Conservation (phyloP, 1,140 invertebrate genomes). For the Steinernema khuongi region DNA sequence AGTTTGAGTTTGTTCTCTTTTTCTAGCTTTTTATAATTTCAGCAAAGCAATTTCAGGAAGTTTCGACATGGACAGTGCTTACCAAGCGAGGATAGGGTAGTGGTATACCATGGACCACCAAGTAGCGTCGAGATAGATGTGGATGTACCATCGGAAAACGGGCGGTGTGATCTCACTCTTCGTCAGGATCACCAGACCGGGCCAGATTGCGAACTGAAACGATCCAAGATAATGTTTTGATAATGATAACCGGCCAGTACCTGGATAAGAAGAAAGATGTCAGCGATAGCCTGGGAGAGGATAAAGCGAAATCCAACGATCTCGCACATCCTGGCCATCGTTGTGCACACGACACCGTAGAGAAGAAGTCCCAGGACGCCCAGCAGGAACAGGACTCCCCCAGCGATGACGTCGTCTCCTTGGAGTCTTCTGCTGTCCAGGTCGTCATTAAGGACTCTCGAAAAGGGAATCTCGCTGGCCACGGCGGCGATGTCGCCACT, state of each 20-base stretch:
- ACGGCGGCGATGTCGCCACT: not conserved
- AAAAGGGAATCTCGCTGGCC: too few relatives aligned
- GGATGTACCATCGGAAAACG: slow-evolving; percentile 32
- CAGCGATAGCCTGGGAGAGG: slow-evolving; percentile 32
- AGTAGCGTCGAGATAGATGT: slow-evolving; percentile 42
- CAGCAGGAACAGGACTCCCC: slow-evolving; percentile 16
- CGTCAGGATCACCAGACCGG: slow-evolving; percentile 38
- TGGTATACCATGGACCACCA: slow-evolving; percentile 44
- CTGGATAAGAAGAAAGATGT: slow-evolving; percentile 36
- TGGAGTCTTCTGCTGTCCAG: not conserved
- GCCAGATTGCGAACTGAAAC: slow-evolving; percentile 43
- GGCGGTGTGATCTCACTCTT: slow-evolving; percentile 38
- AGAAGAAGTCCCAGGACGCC: slow-evolving; percentile 20
- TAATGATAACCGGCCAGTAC: too few relatives aligned
- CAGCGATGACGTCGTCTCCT: slow-evolving; percentile 20
- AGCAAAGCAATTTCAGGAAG: too few relatives aligned
- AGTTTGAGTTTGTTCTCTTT: too few relatives aligned
- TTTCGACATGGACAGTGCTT: too few relatives aligned
- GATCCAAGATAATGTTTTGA: not conserved
- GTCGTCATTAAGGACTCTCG: not conserved
- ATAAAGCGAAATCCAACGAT: slow-evolving; percentile 42
- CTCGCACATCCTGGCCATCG: slow-evolving; percentile 38
- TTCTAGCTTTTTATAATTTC: too few relatives aligned
- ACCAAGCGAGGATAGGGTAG: slow-evolving; percentile 42
- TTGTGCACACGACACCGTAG: slow-evolving; percentile 15